Evolutionary conservation across 2,797 vertebrate genomes (phyloP).

Genomic region (Falco berigora): DNA sequence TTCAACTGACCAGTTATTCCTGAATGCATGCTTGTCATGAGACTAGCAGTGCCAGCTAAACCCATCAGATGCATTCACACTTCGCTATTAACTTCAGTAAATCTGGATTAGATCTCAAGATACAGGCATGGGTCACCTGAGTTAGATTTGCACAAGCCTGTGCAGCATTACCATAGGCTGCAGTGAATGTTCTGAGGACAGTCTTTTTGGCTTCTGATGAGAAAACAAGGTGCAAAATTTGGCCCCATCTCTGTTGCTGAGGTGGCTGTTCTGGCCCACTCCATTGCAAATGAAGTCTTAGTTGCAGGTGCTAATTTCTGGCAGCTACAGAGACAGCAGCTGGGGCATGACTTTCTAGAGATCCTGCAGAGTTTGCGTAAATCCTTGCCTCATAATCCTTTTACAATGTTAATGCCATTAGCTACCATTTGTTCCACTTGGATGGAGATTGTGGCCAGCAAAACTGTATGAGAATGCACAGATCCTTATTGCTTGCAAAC

Average conservation of each 20-base stretch:
- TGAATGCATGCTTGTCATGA: not conserved
- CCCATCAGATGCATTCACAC: rapidly evolving
- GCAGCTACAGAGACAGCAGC: not conserved
- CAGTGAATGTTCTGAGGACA: not conserved
- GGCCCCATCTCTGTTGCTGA: not conserved
- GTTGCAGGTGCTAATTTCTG: not conserved
- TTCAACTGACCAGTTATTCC: not conserved
- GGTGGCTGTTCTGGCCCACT: not conserved
- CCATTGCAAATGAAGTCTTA: not conserved
- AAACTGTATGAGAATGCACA: not conserved
- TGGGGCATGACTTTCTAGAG: not conserved
- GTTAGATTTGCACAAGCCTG: not conserved
- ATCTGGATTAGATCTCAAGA: not conserved
- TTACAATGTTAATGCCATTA: not conserved
- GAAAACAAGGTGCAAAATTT: not conserved
- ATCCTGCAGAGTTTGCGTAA: not conserved
- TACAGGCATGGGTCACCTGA: not conserved
- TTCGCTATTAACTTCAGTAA: not conserved
- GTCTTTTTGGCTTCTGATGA: not conserved
- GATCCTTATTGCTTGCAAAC: not conserved
- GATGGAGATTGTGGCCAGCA: not conserved
- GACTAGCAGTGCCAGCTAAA: too few relatives aligned
- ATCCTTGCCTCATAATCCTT: not conserved
- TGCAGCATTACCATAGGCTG: not conserved
- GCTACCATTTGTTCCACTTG: not conserved